phyloP scores from a whole-genome alignment of 2,888 invertebrate species.

The Criorhina ranunculi region DNA sequence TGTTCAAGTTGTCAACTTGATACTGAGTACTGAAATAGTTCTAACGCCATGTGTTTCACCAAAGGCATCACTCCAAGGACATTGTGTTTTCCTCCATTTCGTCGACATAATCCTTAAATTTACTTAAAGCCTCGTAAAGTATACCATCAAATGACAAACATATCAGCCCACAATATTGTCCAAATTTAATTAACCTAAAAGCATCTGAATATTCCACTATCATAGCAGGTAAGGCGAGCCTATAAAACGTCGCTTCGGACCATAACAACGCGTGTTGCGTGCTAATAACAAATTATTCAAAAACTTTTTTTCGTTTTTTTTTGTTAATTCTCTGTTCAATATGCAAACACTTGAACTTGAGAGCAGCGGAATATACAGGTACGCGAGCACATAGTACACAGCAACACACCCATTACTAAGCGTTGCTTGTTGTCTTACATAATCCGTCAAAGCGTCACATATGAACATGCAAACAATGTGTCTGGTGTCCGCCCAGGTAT shows the following conservation, averaged over 20 bases:
- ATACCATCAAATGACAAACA: conserved; percentile 49
- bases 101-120: not conserved
- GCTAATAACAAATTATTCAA: conserved; percentile 53
- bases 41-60: too few relatives aligned
- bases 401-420: conserved; percentile 21
- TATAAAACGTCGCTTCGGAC: conserved; percentile 45
- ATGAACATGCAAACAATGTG: conserved; percentile 7
- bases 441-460: conserved; percentile 6
- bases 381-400: conserved; percentile 15
- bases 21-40: too few relatives aligned
- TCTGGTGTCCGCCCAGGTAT: conserved; percentile 4
- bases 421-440: conserved; percentile 18
- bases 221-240: conserved; percentile 37
- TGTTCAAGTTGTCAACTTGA: too few relatives aligned
- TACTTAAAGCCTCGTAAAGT: conserved; percentile 25
- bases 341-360: conserved; percentile 66
- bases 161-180: conserved; percentile 37
- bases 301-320: too few relatives aligned
- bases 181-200: conserved; percentile 71
- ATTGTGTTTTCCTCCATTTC: not conserved
- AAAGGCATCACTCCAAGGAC: too few relatives aligned
- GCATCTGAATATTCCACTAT: conserved; percentile 39
- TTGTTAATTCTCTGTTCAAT: conserved; percentile 39
- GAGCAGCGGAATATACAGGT: conserved; percentile 1
- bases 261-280: conserved; percentile 59